phyloP scores from a whole-genome alignment of 1,140 invertebrate genomes.

The Megathymus violae region DNA sequence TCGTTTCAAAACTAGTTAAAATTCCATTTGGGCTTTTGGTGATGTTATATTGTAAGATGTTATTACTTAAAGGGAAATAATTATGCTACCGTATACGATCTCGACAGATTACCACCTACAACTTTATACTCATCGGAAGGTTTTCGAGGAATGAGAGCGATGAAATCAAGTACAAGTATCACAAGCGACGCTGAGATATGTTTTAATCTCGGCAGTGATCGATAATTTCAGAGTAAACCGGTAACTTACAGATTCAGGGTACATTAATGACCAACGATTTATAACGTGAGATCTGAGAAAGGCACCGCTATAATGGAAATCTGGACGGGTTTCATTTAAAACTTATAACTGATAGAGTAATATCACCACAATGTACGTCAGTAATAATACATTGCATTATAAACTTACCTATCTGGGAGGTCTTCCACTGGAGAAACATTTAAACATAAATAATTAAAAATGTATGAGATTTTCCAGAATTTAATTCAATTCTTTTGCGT shows the following conservation, averaged over 20 bases:
- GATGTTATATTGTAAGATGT: too few relatives aligned
- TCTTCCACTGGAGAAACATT: too few relatives aligned
- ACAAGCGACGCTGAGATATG: constrained; percentile 26
- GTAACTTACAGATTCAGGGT: constrained; percentile 41
- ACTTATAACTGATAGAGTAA: not conserved
- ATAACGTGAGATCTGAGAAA: constrained; percentile 46
- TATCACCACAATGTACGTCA: not conserved
- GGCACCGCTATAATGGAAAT: constrained; percentile 23
- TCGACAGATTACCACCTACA: constrained; percentile 26
- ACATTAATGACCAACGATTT: constrained; percentile 44
- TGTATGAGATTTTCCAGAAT: too few relatives aligned
- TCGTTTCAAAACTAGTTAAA: too few relatives aligned
- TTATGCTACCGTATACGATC: constrained; percentile 13
- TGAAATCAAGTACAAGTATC: constrained; percentile 42
- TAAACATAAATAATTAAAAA: too few relatives aligned
- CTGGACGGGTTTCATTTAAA: constrained; percentile 24
- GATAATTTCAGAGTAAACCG: constrained; percentile 42
- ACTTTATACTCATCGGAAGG: constrained; percentile 21
- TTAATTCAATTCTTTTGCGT: too few relatives aligned
- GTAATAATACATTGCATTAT: too few relatives aligned
- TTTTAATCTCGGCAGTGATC: constrained; percentile 37
- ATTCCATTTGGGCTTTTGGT: too few relatives aligned
- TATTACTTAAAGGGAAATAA: not conserved
- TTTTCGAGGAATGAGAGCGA: constrained; percentile 25
- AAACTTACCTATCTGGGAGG: too few relatives aligned